Conservation (phyloP, 2,888 invertebrate species). For the Piscicola geometra region DNA sequence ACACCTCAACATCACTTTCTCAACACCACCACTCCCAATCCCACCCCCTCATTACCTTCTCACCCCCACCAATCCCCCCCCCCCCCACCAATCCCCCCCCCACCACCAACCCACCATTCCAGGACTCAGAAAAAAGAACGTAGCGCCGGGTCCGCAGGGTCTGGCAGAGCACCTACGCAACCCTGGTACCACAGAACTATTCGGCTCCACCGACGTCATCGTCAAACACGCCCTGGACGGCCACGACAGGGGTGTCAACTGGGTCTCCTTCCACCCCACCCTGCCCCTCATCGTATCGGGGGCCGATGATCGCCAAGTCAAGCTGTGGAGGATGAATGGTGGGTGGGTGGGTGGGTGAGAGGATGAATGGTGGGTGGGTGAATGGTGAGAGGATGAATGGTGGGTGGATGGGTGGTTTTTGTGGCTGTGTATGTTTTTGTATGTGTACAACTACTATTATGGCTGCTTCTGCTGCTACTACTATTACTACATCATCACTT, state of each 20-base stretch:
- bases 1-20: too few species aligned
- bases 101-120: neutral
- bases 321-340: conserved; percentile 97
- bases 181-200: conserved; percentile 67
- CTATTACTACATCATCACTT: too few species aligned
- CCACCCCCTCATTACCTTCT: neutral
- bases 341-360: conserved; percentile 56
- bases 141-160: conserved; percentile 88
- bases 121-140: conserved; percentile 89
- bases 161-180: conserved; percentile 62
- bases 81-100: too few species aligned
- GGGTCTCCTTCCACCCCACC: conserved; percentile 93
- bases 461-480: too few species aligned
- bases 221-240: conserved; percentile 61
- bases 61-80: too few species aligned
- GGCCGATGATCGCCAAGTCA: conserved; percentile 95
- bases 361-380: neutral
- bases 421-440: neutral
- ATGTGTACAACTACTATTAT: neutral
- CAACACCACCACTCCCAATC: neutral
- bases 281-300: conserved; percentile 92
- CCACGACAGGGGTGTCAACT: conserved; percentile 83
- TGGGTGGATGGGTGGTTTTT: neutral
- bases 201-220: conserved; percentile 73
- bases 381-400: neutral